A percentile compares a stretch with the other conserved stretches of the same genome.
These are phyloP conservation scores for Paedocypris sp. DNA, from an alignment of 2,113 vertebrate genomes.

Conservation along the genomic window DNA sequence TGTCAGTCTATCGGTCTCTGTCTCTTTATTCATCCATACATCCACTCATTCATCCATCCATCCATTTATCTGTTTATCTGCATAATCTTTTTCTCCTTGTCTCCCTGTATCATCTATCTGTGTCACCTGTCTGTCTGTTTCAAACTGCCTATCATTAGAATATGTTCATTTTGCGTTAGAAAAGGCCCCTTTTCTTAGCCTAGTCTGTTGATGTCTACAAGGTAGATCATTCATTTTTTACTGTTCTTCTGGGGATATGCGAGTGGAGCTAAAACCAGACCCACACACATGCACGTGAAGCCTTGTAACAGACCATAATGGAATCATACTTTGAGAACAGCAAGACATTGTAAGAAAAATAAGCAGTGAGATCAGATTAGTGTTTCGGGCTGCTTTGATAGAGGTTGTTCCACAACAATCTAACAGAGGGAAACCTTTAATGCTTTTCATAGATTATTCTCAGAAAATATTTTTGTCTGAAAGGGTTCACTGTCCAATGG, in stretches of 20 bases:
- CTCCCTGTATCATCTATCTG: no score
- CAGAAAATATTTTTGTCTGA: constrained; percentile 1
- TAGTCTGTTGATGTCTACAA: not conserved
- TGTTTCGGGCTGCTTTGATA: not conserved
- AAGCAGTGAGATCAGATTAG: not conserved
- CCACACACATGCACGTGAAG: not conserved
- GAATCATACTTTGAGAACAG: no score
- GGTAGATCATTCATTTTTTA: not conserved
- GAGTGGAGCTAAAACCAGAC: not conserved
- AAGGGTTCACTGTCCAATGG: constrained; percentile 4
- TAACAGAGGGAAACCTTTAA: not conserved
- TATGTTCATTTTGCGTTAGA: no score
- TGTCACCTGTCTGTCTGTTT: no score
- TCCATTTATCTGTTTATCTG: no score
- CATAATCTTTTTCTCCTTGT: no score
- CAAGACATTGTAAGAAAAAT: not conserved
- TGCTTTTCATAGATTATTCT: not conserved
- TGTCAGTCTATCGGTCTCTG: no score
- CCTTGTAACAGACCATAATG: no score
- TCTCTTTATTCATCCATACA: no score
- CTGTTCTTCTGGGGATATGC: not conserved
- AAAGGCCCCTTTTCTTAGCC: not conserved
- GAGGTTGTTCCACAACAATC: not conserved
- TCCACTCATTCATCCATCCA: no score
- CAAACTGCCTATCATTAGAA: no score